Evolutionary conservation across 2,797 vertebrate species (phyloP), one percentile per base, ranked within the genome.

Genomic region (Poecilia gillii): DNA sequence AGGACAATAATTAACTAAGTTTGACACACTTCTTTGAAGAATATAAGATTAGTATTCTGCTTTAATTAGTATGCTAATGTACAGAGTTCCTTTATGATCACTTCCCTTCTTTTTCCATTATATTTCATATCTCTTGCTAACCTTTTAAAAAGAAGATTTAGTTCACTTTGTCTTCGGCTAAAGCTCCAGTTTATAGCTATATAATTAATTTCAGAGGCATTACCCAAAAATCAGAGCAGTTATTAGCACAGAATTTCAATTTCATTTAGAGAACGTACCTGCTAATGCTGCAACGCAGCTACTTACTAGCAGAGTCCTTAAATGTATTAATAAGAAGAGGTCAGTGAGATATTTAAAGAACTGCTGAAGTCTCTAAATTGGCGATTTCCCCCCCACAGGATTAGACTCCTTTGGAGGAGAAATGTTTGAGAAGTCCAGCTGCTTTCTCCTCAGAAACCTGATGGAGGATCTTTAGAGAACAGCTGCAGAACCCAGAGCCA

Each of bases 51-150:
- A 95, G 94, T 91, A 92, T 85, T 16, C 87, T 9, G 45, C 47
- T 94, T 95, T 94, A 96, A 96, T 96, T 96, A 96, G 94, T 95
- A 96, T 96, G 95, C 94, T 95, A 96, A 96, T 96, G 91, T 88
- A 89, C 39, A 45, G 41, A 14, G 41, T 92, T 87, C 85, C 94
- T 96, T 96, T 96, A 96, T 93, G 94, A 93, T 94, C 91, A 83
- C 91, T 90, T 94, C 81, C 72, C 76, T 75, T 85, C 82, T 92
- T 90, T 91, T 91, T 95, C 94, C 93, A 94, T 95, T 95, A 95
- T 93, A 93, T 95, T 94, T 94, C 90, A 94, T 93, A 90, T 93
- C 88, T 93, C 91, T 93, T 93, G 94, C 94, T 95, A 94, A 95
- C 91, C 93, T 93, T 80, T 85, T 90, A 88, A 79, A 91, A 93